Evolutionary conservation across 2,113 vertebrate species (phyloP).

Genomic region (Pangasianodon gigas): DNA sequence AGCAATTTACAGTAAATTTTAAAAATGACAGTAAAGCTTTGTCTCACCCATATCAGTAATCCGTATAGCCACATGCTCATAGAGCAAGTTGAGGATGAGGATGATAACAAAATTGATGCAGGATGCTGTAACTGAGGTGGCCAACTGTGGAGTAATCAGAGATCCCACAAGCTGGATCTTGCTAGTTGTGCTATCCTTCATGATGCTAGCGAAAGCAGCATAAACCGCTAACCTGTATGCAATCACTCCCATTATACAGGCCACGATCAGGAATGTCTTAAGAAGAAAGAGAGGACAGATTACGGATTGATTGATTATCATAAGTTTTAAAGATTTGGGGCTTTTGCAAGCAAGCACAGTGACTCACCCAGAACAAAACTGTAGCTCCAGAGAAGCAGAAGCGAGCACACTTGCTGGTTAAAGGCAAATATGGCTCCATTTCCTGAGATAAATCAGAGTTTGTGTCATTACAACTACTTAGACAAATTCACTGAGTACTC

Average conservation of each 20-base stretch:
- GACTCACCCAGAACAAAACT: constrained; percentile 95
- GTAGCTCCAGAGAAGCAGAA: constrained; percentile 90
- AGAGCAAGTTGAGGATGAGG: constrained; percentile 94
- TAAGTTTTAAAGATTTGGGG: neutral
- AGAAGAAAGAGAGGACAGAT: constrained; percentile 43
- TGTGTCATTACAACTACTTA: neutral
- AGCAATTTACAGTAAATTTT: neutral
- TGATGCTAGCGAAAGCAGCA: constrained; percentile 88
- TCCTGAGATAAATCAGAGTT: constrained; percentile 83
- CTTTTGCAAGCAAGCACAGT: neutral
- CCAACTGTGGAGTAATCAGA: constrained; percentile 94
- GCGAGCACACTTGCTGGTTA: constrained; percentile 83
- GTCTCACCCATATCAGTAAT: constrained; percentile 95
- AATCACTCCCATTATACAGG: constrained; percentile 92
- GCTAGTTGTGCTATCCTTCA: constrained; percentile 81
- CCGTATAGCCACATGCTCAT: constrained; percentile 90
- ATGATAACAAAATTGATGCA: constrained; percentile 98
- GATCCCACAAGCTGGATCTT: constrained; percentile 83
- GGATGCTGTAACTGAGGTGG: constrained; percentile 92
- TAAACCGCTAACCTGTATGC: constrained; percentile 93
- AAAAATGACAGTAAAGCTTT: neutral
- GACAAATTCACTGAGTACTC: neutral
- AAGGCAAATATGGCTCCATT: constrained; percentile 90
- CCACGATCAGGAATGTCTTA: constrained; percentile 87
- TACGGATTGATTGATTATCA: neutral